phyloP scores from a whole-genome alignment of 1,140 invertebrate genomes.

The Pemphigus obesinymphae region DNA sequence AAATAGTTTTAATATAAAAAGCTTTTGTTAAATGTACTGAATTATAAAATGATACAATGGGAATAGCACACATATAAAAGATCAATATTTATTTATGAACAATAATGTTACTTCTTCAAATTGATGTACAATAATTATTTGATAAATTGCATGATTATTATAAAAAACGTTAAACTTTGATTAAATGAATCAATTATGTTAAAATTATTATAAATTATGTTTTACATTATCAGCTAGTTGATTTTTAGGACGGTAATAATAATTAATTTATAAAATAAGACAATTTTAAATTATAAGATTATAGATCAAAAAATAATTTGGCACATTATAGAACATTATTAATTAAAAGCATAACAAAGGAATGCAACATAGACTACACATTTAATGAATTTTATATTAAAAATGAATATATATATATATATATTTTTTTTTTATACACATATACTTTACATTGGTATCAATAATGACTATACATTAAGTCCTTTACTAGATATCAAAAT shows the following conservation, averaged over 20 bases:
- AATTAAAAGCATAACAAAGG: neutral
- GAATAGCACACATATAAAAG: neutral
- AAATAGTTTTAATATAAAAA: neutral
- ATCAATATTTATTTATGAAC: neutral
- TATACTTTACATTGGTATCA: neutral
- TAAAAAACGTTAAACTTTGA: too few relatives aligned
- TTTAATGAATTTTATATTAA: neutral
- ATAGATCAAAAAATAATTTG: constrained; percentile 6
- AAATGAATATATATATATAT: neutral
- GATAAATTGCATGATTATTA: neutral
- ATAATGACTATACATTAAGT: neutral
- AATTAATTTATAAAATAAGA: neutral
- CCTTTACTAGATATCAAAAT: neutral
- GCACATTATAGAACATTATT: neutral
- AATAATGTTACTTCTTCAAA: neutral
- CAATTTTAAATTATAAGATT: neutral
- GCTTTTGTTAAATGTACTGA: neutral
- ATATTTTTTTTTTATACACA: too few relatives aligned
- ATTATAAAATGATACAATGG: neutral
- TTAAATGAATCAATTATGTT: too few relatives aligned
- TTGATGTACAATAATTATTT: neutral
- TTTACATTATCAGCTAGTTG: neutral
- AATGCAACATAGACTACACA: neutral
- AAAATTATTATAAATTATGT: too few relatives aligned
- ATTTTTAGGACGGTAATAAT: neutral